phyloP scores from a whole-genome alignment of 2,888 invertebrate genomes.

The Osedax frankpressi region DNA sequence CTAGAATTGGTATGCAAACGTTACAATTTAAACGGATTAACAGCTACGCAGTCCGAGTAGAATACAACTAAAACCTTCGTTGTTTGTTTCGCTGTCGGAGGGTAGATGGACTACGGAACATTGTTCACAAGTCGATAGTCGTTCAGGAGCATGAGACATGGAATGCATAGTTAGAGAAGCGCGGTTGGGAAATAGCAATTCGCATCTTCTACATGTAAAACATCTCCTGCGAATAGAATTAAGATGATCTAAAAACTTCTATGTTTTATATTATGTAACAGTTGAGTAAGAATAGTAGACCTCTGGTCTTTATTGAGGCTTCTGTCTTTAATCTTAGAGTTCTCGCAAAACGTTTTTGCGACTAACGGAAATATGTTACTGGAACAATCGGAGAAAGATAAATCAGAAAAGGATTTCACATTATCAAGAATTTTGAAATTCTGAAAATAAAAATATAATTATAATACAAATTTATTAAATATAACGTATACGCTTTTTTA shows the following conservation, averaged over 20 bases:
- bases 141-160: constrained; percentile 34
- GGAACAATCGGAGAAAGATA: constrained; percentile 65
- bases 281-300: constrained; percentile 24
- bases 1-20: neutral
- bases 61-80: too few relatives aligned
- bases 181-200: constrained; percentile 43
- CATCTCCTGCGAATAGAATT: neutral
- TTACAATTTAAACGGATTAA: too few relatives aligned
- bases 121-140: constrained; percentile 34
- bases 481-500: too few relatives aligned
- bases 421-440: too few relatives aligned
- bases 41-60: too few relatives aligned
- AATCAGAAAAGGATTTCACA: neutral
- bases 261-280: neutral
- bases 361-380: constrained; percentile 67
- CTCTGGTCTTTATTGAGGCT: neutral
- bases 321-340: neutral
- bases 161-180: constrained; percentile 40
- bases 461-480: too few relatives aligned
- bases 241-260: neutral
- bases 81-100: too few relatives aligned
- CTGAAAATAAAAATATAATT: too few relatives aligned
- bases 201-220: constrained; percentile 41
- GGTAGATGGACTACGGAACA: constrained; percentile 53
- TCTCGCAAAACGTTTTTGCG: constrained; percentile 60